Evolutionary conservation across 2,113 vertebrate genomes (phyloP), one percentile per base, ranked within the genome.

Genomic region (Etia nguti): DNA sequence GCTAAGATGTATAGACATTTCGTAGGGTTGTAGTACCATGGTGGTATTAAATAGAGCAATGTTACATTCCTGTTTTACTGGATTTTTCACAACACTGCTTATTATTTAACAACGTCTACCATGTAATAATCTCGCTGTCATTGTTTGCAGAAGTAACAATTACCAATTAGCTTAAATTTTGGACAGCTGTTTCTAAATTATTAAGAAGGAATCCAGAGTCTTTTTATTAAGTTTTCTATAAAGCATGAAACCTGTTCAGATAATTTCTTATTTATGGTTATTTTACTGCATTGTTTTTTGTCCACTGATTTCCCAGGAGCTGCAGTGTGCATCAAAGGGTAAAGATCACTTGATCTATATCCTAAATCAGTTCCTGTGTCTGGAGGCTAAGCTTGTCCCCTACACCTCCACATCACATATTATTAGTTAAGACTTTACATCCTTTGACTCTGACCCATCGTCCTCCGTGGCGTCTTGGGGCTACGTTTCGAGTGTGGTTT

Each of bases 1-100:
- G 90, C 93, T 93, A 92, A 84, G 43, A 86, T 91, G 81, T 90
- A 82, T 31, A 91, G 80, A 75, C 38, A 46, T 54, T 83, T 20
- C 13, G 18, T n/a, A 24, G 50, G 4, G 56, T 10, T 82, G 77
- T 43, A 81, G 75, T 56, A 57, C 29, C 73, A 77, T 52, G 10
- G 52, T 46, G 31, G 38, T 50, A 41, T 80, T 20, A 81, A 62
- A 57, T 48, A 59, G 50, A 80, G 38, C 38, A 54, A 75, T 52
- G 10, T 81, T 48, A 20, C 70, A 24, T 5, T 48, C 24, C 6
- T 57, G 62, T 55, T 91, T 81, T 81, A 43, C 34, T n/a, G n/a
- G 8, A 12, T 29, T 29, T 83, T 86, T 50, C 34, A 34, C 55
- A 8, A 60, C 24, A 83, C 5, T 7, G 38, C 26, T 43, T 43